Conservation (phyloP, 2,888 invertebrate species). For the Lithodes maja region DNA sequence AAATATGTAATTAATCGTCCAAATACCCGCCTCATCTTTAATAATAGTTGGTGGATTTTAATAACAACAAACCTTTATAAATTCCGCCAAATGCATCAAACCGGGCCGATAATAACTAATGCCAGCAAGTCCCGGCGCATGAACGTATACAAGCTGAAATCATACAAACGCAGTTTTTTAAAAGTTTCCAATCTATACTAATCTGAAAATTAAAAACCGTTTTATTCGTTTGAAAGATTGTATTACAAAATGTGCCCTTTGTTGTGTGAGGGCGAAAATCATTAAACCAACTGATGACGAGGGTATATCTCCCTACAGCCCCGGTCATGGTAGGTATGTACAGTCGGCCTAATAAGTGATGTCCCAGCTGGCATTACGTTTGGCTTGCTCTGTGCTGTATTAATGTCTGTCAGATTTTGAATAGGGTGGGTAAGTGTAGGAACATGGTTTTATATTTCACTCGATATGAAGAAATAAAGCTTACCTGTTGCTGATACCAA, state of each 20-base stretch:
- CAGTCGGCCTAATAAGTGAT: too few species aligned
- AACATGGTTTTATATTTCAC: too few species aligned
- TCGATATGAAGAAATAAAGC: too few species aligned
- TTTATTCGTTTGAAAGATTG: constrained; percentile 33
- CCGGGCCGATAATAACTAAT: neutral
- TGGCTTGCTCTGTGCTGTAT: too few species aligned
- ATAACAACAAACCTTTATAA: neutral
- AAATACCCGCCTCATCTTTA: too few species aligned
- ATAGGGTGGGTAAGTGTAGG: too few species aligned
- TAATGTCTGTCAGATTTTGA: too few species aligned
- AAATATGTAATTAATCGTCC: too few species aligned
- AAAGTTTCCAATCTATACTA: constrained; percentile 29
- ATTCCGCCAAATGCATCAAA: neutral
- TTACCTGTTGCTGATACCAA: too few species aligned
- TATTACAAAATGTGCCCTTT: constrained; percentile 30
- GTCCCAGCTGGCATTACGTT: too few species aligned
- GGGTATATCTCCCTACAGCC: neutral
- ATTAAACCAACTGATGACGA: constrained; percentile 32
- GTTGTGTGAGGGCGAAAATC: constrained; percentile 30
- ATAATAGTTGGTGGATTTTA: too few species aligned
- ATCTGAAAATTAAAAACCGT: constrained; percentile 34
- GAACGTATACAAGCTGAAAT: constrained; percentile 17
- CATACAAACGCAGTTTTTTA: constrained; percentile 24
- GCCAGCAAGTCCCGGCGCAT: neutral
- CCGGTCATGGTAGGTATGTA: neutral